Base-by-base conservation (phyloP, 1,140 invertebrate genomes). In the Nebria ingens region DNA sequence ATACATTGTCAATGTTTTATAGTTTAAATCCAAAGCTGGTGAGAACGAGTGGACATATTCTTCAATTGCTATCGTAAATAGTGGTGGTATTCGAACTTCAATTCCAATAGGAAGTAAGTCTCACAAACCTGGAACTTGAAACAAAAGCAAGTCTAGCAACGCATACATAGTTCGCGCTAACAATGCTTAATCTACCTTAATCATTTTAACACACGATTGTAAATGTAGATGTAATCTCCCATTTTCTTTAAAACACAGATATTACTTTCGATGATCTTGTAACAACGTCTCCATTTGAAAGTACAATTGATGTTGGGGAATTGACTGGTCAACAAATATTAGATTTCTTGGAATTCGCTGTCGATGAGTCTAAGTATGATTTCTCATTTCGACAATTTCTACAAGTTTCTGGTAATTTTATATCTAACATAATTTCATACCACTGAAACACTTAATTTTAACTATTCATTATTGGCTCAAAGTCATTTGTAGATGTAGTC, bases 271-370 rank as follows among this genome's bases (percentile, higher is more conserved):
- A 79, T 38, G 82, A 83, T 55, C 62, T 89, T 1, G 63, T 85
- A 1, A 79, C 79, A 56, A 76, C 80, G 12, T 71, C 80, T 17
- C 87, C 87, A 1, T 90, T 89, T 58, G 79, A 81, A 60, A 88
- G 88, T 65, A 78, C 71, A 11, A 72, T 87, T 22, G 81, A 85
- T 56, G 71, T 82, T 1, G 76, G 84, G 34, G 80, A 83, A 56
- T 59, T 89, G 23, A 72, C 71, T 2, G 87, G 87, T 0, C 63
- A 72, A 23, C 71, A 82, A 54, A 62, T 90, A 2, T 61, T 76
- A 54, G 68, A 80, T 56, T 79, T 79, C 21, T 71, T 86, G 17
- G 82, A 86, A 63, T 77, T 77, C 61, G 76, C 77, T 0, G 79
- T 77, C 22, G 51, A 23, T 52, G 52, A 53, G 40, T 21, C 1